phyloP scores from a whole-genome alignment of 2,113 vertebrate genomes.

The Phainopepla nitens region DNA sequence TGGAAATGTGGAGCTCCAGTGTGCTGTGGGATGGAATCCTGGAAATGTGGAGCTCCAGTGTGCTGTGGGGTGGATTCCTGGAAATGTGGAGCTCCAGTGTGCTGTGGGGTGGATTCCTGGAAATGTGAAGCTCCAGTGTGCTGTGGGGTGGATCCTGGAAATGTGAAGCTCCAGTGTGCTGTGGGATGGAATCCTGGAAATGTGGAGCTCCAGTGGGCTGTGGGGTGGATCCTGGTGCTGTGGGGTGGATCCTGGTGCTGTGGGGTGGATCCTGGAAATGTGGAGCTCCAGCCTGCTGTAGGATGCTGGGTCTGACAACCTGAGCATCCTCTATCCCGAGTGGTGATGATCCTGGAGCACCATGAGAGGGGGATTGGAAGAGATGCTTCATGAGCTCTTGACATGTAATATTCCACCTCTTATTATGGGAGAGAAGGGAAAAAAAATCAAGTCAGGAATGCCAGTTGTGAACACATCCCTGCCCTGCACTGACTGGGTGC shows the following conservation, averaged over 20 bases:
- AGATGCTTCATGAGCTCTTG: neutral
- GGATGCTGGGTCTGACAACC: neutral
- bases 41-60: neutral
- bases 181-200: neutral
- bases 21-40: neutral
- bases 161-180: neutral
- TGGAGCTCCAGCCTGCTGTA: neutral
- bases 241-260: neutral
- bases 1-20: neutral
- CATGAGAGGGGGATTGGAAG: rapidly evolving
- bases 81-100: neutral
- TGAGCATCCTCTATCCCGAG: neutral
- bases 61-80: too few relatives aligned
- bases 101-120: too few relatives aligned
- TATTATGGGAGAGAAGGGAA: neutral
- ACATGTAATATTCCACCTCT: neutral
- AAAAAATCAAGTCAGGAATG: neutral
- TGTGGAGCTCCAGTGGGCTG: too few relatives aligned
- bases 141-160: neutral
- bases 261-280: neutral
- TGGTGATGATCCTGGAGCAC: neutral
- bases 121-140: neutral
- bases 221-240: too few relatives aligned
- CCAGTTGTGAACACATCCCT: neutral
- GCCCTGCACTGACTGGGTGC: rapidly evolving